Percentiles rank a stretch among this genome's conserved stretches.
Evolutionary conservation across 2,113 vertebrate species (phyloP).

Genomic region (Eublepharis macularius): DNA sequence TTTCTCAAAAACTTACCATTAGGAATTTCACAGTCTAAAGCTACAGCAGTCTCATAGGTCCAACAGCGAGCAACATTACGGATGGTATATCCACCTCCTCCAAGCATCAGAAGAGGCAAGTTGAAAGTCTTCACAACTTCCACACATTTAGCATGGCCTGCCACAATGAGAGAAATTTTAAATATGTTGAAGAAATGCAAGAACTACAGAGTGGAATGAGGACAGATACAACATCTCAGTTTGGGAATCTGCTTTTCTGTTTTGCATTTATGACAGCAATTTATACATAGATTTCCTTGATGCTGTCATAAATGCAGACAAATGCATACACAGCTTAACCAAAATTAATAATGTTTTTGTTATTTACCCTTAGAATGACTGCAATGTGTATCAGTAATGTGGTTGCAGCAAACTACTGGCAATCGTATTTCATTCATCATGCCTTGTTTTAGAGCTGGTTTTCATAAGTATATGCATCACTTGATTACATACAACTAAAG

Average conservation of each 20-base stretch:
- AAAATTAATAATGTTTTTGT: neutral
- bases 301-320: neutral
- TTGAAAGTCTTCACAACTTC: conserved; percentile 87
- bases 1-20: conserved; percentile 72
- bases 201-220: neutral
- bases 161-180: conserved; percentile 32
- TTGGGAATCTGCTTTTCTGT: neutral
- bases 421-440: neutral
- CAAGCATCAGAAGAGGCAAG: conserved; percentile 83
- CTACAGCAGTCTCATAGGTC: conserved; percentile 85
- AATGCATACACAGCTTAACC: neutral
- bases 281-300: neutral
- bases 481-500: neutral
- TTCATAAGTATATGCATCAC: conserved; percentile 21
- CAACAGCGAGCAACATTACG: conserved; percentile 86
- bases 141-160: conserved; percentile 87
- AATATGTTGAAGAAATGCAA: neutral
- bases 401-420: accelerated
- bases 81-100: conserved; percentile 85
- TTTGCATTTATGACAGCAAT: neutral
- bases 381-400: neutral
- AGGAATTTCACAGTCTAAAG: conserved; percentile 84
- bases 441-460: neutral
- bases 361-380: neutral
- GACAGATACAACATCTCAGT: neutral